Evolutionary conservation across 2,113 vertebrate species (phyloP).

Genomic region (Parotia lawesii): DNA sequence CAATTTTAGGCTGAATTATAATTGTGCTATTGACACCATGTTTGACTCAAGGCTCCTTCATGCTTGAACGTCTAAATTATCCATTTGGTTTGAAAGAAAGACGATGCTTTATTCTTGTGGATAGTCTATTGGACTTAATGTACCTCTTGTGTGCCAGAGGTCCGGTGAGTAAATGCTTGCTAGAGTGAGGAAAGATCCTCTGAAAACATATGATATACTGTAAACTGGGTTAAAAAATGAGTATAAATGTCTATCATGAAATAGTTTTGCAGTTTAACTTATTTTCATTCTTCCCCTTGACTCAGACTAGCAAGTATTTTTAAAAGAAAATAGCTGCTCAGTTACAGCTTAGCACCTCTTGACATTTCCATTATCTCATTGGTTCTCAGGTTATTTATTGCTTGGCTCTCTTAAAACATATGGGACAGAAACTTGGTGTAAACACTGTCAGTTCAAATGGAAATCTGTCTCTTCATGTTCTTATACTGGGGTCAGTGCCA

Average conservation of each 20-base stretch:
- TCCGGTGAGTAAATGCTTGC: neutral
- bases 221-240: neutral
- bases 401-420: slow-evolving; percentile 3
- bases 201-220: neutral
- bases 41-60: slow-evolving; percentile 34
- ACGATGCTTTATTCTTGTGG: neutral
- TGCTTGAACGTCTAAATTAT: slow-evolving; percentile 25
- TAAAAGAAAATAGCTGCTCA: slow-evolving; percentile 35
- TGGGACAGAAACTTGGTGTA: slow-evolving; percentile 38
- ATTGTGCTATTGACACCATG: neutral
- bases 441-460: slow-evolving; percentile 29
- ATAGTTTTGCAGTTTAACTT: neutral
- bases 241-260: neutral
- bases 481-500: slow-evolving; percentile 6
- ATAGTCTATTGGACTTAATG: neutral
- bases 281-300: slow-evolving; percentile 23
- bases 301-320: slow-evolving; percentile 15
- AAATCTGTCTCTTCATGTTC: slow-evolving; percentile 34
- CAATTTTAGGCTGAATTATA: slow-evolving; percentile 33
- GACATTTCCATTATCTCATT: slow-evolving; percentile 65
- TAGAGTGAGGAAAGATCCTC: neutral
- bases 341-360: slow-evolving; percentile 48
- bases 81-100: slow-evolving; percentile 1
- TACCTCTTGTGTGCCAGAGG: neutral
- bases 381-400: slow-evolving; percentile 52